phyloP scores from a whole-genome alignment of 2,797 vertebrate genomes.

The Brachymystax lenok region DNA sequence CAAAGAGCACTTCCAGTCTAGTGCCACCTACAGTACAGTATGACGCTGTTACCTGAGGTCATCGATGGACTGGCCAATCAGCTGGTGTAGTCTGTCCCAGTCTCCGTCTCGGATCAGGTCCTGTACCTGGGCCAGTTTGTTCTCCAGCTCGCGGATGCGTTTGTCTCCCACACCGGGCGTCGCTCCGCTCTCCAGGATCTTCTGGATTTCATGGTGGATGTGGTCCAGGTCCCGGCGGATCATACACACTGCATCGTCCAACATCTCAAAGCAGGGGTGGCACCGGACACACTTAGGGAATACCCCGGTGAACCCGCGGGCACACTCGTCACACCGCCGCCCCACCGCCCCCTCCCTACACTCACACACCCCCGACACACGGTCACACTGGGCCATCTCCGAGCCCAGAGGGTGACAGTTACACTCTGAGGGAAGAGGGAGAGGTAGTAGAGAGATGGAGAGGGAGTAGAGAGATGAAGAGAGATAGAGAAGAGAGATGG shows the following conservation, averaged over 20 bases:
- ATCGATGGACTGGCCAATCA: constrained; percentile 73
- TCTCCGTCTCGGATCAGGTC: constrained; percentile 62
- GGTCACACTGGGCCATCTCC: constrained; percentile 77
- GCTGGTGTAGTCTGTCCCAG: constrained; percentile 56
- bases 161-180: constrained; percentile 49
- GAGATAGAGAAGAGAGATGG: too few relatives aligned
- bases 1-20: neutral
- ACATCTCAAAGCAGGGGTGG: constrained; percentile 84
- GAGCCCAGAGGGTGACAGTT: constrained; percentile 79
- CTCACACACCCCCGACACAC: constrained; percentile 71
- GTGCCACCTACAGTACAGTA: neutral
- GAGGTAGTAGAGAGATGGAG: neutral
- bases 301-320: constrained; percentile 76
- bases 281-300: constrained; percentile 81
- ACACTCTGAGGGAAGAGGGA: constrained; percentile 74
- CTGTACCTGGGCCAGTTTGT: constrained; percentile 64
- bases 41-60: constrained; percentile 76
- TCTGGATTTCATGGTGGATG: constrained; percentile 56
- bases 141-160: constrained; percentile 75
- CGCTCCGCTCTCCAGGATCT: constrained; percentile 65
- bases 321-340: constrained; percentile 76
- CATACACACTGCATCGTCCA: constrained; percentile 74
- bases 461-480: too few relatives aligned
- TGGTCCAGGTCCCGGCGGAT: constrained; percentile 66
- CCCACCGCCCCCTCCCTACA: constrained; percentile 78